Percentiles rank a stretch among this genome's conserved stretches.
Conservation (phyloP, 2,888 invertebrate species). For the Vesta saturnalis region DNA sequence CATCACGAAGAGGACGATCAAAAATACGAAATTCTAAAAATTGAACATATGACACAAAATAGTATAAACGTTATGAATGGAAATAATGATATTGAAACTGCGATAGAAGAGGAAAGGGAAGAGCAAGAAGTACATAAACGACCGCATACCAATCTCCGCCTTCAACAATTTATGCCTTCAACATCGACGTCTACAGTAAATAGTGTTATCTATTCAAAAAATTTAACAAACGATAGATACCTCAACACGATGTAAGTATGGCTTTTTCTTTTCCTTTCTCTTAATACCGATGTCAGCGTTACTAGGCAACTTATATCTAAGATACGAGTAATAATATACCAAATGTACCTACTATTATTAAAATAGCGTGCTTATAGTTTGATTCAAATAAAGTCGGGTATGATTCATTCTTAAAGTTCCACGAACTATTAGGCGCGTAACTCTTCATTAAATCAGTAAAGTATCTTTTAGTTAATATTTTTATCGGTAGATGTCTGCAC, state of each 20-base stretch:
- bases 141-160: slow-evolving; percentile 43
- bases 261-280: not conserved
- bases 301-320: not conserved
- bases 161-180: slow-evolving; percentile 51
- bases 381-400: too few species aligned
- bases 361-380: too few species aligned
- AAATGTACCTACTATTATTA: too few species aligned
- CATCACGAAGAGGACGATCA: slow-evolving; percentile 84
- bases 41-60: slow-evolving; percentile 68
- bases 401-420: too few species aligned
- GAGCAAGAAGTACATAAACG: slow-evolving; percentile 67
- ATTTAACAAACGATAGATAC: slow-evolving; percentile 50
- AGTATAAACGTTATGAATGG: slow-evolving; percentile 68
- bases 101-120: slow-evolving; percentile 81
- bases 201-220: slow-evolving; percentile 33
- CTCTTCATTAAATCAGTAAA: too few species aligned
- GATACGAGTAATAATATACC: too few species aligned
- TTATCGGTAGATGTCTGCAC: too few species aligned
- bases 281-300: not conserved
- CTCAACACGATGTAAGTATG: slow-evolving; percentile 58
- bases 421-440: too few species aligned
- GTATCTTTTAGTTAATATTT: too few species aligned
- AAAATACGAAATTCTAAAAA: slow-evolving; percentile 75
- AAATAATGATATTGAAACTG: slow-evolving; percentile 79
- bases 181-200: slow-evolving; percentile 38